These are phyloP conservation scores for Xerus inauris DNA, from an alignment of 2,113 vertebrate genomes.

Conservation along the genomic window DNA sequence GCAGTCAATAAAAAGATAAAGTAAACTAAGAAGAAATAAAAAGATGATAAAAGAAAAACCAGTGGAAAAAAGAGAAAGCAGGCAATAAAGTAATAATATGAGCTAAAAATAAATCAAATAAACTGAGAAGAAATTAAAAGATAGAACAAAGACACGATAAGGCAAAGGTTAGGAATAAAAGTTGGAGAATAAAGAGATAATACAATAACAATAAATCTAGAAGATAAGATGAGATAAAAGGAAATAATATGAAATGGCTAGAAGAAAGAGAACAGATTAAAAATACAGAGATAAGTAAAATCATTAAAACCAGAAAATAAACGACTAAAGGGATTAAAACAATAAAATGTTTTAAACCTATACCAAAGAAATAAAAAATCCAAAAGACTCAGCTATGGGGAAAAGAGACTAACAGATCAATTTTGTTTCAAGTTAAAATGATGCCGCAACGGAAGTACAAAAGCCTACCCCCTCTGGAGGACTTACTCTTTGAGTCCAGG, in stretches of 20 bases:
- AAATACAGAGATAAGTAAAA: constrained; percentile 73
- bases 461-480: rapidly evolving
- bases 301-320: constrained; percentile 67
- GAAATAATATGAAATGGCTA: constrained; percentile 63
- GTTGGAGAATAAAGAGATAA: constrained; percentile 62
- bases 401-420: neutral
- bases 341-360: constrained; percentile 66
- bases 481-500: neutral
- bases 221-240: constrained; percentile 69
- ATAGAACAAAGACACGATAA: constrained; percentile 65
- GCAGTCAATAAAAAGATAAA: constrained; percentile 70
- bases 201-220: constrained; percentile 74
- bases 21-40: constrained; percentile 73
- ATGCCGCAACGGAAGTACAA: rapidly evolving
- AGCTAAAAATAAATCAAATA: constrained; percentile 72
- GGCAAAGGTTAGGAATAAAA: constrained; percentile 74
- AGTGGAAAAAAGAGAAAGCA: neutral
- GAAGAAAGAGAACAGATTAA: constrained; percentile 71
- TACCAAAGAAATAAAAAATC: constrained; percentile 59
- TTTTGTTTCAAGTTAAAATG: constrained; percentile 27
- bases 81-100: constrained; percentile 55
- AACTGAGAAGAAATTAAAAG: constrained; percentile 75
- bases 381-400: neutral
- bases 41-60: constrained; percentile 30
- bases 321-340: constrained; percentile 70